Percentiles rank a stretch among this genome's conserved stretches.
Conservation (phyloP, 2,888 invertebrate genomes). For the Drosophila melanosoma region DNA sequence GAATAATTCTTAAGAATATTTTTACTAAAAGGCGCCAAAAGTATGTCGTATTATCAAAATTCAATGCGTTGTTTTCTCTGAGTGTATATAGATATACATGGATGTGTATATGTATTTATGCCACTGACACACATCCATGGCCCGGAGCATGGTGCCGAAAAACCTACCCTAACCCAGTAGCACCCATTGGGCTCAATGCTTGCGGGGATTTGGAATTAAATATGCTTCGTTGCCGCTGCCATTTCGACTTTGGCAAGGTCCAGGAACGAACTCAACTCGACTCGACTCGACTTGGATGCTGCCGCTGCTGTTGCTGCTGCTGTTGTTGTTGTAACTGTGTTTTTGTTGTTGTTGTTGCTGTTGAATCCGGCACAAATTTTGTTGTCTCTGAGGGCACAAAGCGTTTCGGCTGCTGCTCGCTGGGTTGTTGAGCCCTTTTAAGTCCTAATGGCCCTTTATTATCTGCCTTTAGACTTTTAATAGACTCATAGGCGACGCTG, state of each 20-base stretch:
- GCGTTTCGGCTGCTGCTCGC: constrained; percentile 59
- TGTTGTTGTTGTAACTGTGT: constrained; percentile 14
- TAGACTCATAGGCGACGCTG: constrained; percentile 83
- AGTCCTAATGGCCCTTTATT: constrained; percentile 85
- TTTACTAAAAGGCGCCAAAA: background rate
- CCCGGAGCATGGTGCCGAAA: constrained; percentile 40
- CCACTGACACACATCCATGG: constrained; percentile 66
- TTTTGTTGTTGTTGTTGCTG: constrained; percentile 10
- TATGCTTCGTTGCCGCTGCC: constrained; percentile 79
- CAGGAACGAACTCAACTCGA: constrained; percentile 32
- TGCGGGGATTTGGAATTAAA: constrained; percentile 83
- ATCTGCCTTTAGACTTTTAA: constrained; percentile 85
- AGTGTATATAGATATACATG: constrained; percentile 4
- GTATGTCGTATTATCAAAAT: background rate
- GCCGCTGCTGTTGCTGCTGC: constrained; percentile 26
- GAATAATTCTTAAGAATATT: background rate
- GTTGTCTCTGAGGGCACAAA: constrained; percentile 56
- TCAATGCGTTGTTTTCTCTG: background rate
- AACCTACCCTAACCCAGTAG: constrained; percentile 69
- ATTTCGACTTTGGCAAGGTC: constrained; percentile 78
- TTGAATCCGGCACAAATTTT: constrained; percentile 39
- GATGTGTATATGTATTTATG: constrained; percentile 23
- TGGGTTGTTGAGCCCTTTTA: constrained; percentile 84
- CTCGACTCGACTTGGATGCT: constrained; percentile 23
- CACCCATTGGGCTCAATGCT: constrained; percentile 58